phyloP scores from a whole-genome alignment of 2,797 vertebrate genomes.

The Yasuhikotakia modesta region DNA sequence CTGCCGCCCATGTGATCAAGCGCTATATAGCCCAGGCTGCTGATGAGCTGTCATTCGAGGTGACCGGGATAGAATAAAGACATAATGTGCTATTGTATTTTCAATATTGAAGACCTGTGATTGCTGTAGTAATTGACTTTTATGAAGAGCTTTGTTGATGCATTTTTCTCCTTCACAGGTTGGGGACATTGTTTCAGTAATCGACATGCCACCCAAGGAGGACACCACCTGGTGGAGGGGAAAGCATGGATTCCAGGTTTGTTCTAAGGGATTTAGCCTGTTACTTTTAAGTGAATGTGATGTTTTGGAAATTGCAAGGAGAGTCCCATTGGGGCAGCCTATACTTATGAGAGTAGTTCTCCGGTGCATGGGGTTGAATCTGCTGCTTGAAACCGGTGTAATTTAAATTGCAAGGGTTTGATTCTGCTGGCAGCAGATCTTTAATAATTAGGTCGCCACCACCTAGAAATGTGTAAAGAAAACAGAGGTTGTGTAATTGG shows the following conservation, averaged over 20 bases:
- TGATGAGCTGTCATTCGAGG: conserved; percentile 96
- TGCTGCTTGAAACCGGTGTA: neutral
- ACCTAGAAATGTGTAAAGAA: neutral
- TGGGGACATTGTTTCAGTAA: conserved; percentile 97
- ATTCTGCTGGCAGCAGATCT: neutral
- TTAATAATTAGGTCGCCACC: neutral
- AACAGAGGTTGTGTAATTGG: neutral
- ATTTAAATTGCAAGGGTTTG: neutral
- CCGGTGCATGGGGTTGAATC: neutral
- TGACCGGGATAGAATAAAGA: conserved; percentile 61
- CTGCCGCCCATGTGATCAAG: conserved; percentile 97
- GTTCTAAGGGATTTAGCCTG: conserved; percentile 5
- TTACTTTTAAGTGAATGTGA: neutral
- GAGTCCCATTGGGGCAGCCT: neutral
- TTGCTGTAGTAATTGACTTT: neutral
- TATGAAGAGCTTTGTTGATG: neutral
- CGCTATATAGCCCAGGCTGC: conserved; percentile 94
- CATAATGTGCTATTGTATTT: neutral
- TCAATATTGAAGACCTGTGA: neutral
- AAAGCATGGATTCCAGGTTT: conserved; percentile 97
- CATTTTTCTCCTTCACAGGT: conserved; percentile 75
- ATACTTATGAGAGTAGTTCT: neutral
- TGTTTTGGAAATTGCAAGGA: neutral
- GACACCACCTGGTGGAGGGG: conserved; percentile 99
- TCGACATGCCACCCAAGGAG: conserved; percentile 99